These are phyloP conservation scores for Paedocypris micromegethes DNA, from an alignment of 2,797 vertebrate genomes.

Conservation along the genomic window DNA sequence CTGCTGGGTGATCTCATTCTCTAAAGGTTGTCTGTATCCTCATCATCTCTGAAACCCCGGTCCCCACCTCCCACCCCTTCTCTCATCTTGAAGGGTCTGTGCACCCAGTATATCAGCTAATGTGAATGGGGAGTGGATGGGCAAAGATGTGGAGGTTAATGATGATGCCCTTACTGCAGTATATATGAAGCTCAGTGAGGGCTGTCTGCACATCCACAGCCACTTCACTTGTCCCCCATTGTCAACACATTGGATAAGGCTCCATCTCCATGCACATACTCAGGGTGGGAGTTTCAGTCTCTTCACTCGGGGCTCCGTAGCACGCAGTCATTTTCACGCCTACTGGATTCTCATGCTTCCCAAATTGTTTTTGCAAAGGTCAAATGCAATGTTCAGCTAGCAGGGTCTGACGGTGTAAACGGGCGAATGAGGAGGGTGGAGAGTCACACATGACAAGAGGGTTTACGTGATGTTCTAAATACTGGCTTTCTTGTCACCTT, in stretches of 20 bases:
- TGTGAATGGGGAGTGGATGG: slow-evolving; percentile 34
- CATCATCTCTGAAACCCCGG: slow-evolving; percentile 6
- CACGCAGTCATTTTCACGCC: slow-evolving; percentile 45
- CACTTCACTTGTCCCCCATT: slow-evolving; percentile 26
- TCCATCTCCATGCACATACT: slow-evolving; percentile 14
- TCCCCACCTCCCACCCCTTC: slow-evolving; percentile 12
- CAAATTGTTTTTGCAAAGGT: slow-evolving; percentile 54
- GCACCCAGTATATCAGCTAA: slow-evolving; percentile 32
- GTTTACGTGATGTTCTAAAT: slow-evolving; percentile 11
- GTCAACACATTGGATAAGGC: slow-evolving; percentile 24
- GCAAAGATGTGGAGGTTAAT: slow-evolving; percentile 36
- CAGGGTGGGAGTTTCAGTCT: slow-evolving; percentile 29
- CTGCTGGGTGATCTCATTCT: slow-evolving; percentile 33
- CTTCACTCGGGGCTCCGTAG: slow-evolving; percentile 33
- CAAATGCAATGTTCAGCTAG: slow-evolving; percentile 45
- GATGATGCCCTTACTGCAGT: slow-evolving; percentile 31
- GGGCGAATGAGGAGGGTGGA: slow-evolving; percentile 13
- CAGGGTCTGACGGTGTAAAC: slow-evolving; percentile 35
- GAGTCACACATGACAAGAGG: slow-evolving; percentile 6
- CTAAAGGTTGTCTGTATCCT: slow-evolving; percentile 26
- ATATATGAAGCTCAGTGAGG: slow-evolving; percentile 27
- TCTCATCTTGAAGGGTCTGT: slow-evolving; percentile 25
- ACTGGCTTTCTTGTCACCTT: slow-evolving; percentile 1
- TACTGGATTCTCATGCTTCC: slow-evolving; percentile 37
- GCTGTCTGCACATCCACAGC: slow-evolving; percentile 27